Base-by-base conservation (phyloP, 2,113 vertebrate species). In the Anoura caudifer region DNA sequence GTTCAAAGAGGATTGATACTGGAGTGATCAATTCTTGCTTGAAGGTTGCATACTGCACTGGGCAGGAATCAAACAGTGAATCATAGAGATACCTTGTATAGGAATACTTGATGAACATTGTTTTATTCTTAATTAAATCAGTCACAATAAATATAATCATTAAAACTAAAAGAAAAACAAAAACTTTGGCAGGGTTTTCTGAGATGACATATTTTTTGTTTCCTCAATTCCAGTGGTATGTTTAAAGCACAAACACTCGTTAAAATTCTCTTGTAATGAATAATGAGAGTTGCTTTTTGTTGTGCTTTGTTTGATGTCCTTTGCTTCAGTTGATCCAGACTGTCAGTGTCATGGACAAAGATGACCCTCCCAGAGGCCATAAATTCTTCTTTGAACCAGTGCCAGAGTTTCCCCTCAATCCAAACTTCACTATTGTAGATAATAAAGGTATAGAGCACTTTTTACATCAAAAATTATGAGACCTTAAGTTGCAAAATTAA, bases 381-480 rank as follows among this genome's bases (percentile, higher is more conserved):
- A 99, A 90, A 94, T 99, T 99, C 97, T 99, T 99, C 97, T 99
- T 99, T 97, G 98, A 99, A 47, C 85, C 98, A 95, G 98, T 98
- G 82, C 99, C 98, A 94, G 99, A 99, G 97, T 98, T 98, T 95
- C 96, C 98, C 73, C 97, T 98, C 91, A 98, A 99, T 81, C 98
- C 99, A 11, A 99, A 99, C 95, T 99, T 99, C 97, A 99, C 99
- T 38, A 94, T 99, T 83, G 92, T 98, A 43, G 99, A 99, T 88
- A 99, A 99, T 82, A 99, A 99, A 99, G 99, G 99, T 99, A 98
- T 47, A 81, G 36, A 31, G 28, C 2, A 33, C 31, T 15, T 15
- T 63, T 45, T 38, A 2, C 31, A 63, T 31, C 12, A 63, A 86
- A 41, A 4, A 19, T 26, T 13, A 28, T 17, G 10, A 63, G 10